phyloP scores from a whole-genome alignment of 2,888 invertebrate species.

The Caenorhabditis uteleia region DNA sequence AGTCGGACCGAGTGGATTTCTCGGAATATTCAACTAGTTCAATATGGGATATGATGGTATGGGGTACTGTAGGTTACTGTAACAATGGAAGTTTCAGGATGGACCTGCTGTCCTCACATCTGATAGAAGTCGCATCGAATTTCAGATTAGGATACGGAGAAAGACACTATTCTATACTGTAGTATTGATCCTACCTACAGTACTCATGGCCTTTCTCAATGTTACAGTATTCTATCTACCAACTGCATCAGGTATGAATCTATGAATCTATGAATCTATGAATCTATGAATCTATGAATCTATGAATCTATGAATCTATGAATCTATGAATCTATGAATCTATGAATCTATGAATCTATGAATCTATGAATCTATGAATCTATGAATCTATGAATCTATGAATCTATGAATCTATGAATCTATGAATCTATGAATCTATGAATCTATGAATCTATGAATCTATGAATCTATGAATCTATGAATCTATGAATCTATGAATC shows the following conservation, averaged over 20 bases:
- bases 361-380: conserved; percentile 57
- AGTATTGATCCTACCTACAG: conserved; percentile 96
- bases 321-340: conserved; percentile 57
- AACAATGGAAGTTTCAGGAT: conserved; percentile 76
- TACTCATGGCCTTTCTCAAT: conserved; percentile 97
- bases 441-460: conserved; percentile 57
- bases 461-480: conserved; percentile 67
- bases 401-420: conserved; percentile 57
- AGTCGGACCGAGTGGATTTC: conserved; percentile 76
- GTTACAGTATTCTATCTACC: conserved; percentile 98
- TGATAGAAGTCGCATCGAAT: conserved; percentile 74
- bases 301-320: conserved; percentile 61
- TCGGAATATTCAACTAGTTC: conserved; percentile 76
- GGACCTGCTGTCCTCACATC: conserved; percentile 82
- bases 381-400: conserved; percentile 67
- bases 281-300: conserved; percentile 61
- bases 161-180: conserved; percentile 99
- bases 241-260: conserved; percentile 79
- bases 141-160: conserved; percentile 72
- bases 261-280: neutral
- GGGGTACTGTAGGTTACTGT: too few relatives aligned
- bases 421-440: conserved; percentile 67
- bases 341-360: conserved; percentile 67
- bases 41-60: conserved; percentile 95
- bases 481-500: conserved; percentile 57